Percentiles rank a stretch among this genome's conserved stretches.
These are phyloP conservation scores for Apotomis betuletana DNA, from an alignment of 2,888 invertebrate genomes.

Conservation along the genomic window DNA sequence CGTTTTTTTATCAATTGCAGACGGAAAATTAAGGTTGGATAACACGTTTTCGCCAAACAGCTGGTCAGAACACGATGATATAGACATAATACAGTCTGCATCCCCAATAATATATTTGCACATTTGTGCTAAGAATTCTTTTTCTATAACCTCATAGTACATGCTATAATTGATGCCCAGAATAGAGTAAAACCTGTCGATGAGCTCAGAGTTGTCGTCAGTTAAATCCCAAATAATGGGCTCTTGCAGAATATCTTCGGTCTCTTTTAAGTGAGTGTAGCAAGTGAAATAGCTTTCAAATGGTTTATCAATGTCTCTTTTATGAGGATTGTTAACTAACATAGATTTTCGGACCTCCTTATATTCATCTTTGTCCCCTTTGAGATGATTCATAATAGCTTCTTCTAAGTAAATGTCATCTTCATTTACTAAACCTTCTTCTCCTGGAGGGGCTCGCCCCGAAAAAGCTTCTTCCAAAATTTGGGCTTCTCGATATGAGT, in stretches of 20 bases:
- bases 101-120: conserved; percentile 78
- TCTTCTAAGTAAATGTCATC: conserved; percentile 75
- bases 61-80: conserved; percentile 59
- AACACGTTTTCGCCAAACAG: conserved; percentile 74
- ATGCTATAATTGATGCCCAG: conserved; percentile 84
- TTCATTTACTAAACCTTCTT: conserved; percentile 61
- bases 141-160: conserved; percentile 83
- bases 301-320: conserved; percentile 58
- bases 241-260: conserved; percentile 72
- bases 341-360: conserved; percentile 73
- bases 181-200: conserved; percentile 84
- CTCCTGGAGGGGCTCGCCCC: conserved; percentile 76
- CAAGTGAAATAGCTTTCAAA: conserved; percentile 84
- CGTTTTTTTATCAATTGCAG: conserved; percentile 64
- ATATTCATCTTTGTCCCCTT: conserved; percentile 66
- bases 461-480: conserved; percentile 84
- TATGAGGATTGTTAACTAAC: conserved; percentile 80
- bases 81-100: conserved; percentile 66
- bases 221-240: conserved; percentile 70
- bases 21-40: conserved; percentile 65
- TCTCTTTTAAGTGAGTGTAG: conserved; percentile 79
- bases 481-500: conserved; percentile 82
- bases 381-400: conserved; percentile 66
- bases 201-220: conserved; percentile 73
- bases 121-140: conserved; percentile 77